Percentiles rank a stretch among this genome's conserved stretches.
phyloP scores from a whole-genome alignment of 2,797 vertebrate species.

The Dallia pectoralis region DNA sequence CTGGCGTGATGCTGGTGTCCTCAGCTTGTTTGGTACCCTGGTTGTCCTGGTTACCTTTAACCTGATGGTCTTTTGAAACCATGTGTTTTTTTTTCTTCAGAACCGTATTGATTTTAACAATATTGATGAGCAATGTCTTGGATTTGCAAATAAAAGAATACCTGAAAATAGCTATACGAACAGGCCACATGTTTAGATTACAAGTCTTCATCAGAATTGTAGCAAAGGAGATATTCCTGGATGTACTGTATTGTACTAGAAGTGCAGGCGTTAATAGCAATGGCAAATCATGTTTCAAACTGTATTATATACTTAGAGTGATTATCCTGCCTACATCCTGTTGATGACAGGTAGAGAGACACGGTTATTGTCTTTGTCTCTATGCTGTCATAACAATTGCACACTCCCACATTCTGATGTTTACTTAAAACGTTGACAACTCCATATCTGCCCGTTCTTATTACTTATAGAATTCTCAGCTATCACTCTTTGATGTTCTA shows the following conservation, averaged over 20 bases:
- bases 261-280: constrained; percentile 22
- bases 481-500: constrained; percentile 24
- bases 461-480: constrained; percentile 47
- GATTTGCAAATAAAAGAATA: neutral
- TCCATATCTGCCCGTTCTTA: constrained; percentile 35
- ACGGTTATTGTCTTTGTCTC: constrained; percentile 48
- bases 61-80: neutral
- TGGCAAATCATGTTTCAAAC: constrained; percentile 35
- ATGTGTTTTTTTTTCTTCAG: neutral
- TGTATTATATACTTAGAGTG: constrained; percentile 32
- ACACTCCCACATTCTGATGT: constrained; percentile 56
- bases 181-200: neutral
- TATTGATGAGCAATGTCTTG: neutral
- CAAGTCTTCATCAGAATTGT: neutral
- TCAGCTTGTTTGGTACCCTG: neutral
- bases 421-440: constrained; percentile 49
- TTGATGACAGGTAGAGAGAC: constrained; percentile 44
- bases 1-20: neutral
- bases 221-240: neutral
- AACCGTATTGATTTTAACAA: neutral
- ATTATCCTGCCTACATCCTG: constrained; percentile 43
- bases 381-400: constrained; percentile 63
- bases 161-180: neutral
- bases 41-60: neutral
- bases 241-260: neutral